phyloP scores from a whole-genome alignment of 2,113 vertebrate species.

The Sebastes schlegelii region DNA sequence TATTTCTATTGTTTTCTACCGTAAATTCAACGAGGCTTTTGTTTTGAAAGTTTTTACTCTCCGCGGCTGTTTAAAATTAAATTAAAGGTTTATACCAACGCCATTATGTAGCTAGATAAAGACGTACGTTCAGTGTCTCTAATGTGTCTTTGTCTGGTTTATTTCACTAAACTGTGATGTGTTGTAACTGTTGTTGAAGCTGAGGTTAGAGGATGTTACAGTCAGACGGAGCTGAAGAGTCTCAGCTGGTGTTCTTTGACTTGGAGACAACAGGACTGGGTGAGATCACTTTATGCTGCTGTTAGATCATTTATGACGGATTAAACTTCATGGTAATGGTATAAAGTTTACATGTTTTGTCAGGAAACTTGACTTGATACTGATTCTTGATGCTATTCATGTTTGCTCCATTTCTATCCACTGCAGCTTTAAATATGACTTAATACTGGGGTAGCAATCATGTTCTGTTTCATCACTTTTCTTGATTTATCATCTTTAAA shows the following conservation, averaged over 20 bases:
- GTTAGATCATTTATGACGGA: too few species aligned
- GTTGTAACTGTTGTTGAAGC: neutral
- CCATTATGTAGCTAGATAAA: too few species aligned
- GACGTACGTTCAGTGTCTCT: neutral
- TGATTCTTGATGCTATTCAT: neutral
- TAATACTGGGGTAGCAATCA: neutral
- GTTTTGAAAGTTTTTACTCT: neutral
- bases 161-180: neutral
- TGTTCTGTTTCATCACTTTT: neutral
- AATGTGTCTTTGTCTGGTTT: neutral
- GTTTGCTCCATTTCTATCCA: too few species aligned
- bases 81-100: neutral
- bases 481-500: neutral
- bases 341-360: neutral
- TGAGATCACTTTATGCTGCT: conserved; percentile 17
- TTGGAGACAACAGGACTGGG: conserved; percentile 82
- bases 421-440: neutral
- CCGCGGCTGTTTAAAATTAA: neutral
- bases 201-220: conserved; percentile 39
- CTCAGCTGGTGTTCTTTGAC: conserved; percentile 80
- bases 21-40: conserved; percentile 6
- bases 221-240: neutral
- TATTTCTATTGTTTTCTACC: accelerated
- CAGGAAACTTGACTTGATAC: neutral
- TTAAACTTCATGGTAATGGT: neutral